Percentiles rank a stretch among this genome's conserved stretches.
Evolutionary conservation across 2,888 invertebrate genomes (phyloP).

Genomic region (Mythimna loreyi): DNA sequence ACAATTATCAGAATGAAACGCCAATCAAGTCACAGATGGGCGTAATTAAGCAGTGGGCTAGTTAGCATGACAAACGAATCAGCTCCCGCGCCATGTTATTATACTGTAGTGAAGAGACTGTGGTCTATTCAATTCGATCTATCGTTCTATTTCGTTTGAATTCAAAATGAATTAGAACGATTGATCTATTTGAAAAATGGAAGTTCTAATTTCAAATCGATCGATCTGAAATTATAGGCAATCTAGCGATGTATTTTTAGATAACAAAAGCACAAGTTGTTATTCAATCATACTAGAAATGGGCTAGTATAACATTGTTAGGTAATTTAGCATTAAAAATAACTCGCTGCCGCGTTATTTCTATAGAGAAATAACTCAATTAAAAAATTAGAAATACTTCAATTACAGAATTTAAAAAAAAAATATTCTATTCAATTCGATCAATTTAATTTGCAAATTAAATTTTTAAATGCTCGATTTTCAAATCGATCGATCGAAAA

Average conservation of each 20-base stretch:
- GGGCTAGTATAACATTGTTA: too few species aligned
- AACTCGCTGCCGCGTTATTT: too few species aligned
- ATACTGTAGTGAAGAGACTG: constrained; percentile 55
- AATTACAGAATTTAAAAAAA: too few species aligned
- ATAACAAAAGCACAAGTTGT: too few species aligned
- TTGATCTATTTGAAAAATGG: neutral
- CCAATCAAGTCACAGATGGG: constrained; percentile 77
- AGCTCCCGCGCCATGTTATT: constrained; percentile 66
- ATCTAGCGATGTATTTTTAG: too few species aligned
- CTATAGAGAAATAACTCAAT: too few species aligned
- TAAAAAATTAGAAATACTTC: too few species aligned
- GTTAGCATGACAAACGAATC: constrained; percentile 82
- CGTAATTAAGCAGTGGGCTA: constrained; percentile 77
- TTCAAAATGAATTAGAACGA: constrained; percentile 7
- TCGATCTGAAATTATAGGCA: neutral
- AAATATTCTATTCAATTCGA: neutral
- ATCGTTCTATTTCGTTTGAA: constrained; percentile 12
- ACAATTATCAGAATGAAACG: constrained; percentile 80
- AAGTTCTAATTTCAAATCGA: neutral
- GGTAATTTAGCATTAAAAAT: too few species aligned
- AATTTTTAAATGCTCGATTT: neutral
- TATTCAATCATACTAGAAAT: too few species aligned
- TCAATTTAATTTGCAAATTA: neutral
- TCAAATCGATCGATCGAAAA: neutral
- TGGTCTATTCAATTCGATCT: constrained; percentile 27